Base-by-base conservation (phyloP, 2,797 vertebrate species). In the Toxotes lorentzi region DNA sequence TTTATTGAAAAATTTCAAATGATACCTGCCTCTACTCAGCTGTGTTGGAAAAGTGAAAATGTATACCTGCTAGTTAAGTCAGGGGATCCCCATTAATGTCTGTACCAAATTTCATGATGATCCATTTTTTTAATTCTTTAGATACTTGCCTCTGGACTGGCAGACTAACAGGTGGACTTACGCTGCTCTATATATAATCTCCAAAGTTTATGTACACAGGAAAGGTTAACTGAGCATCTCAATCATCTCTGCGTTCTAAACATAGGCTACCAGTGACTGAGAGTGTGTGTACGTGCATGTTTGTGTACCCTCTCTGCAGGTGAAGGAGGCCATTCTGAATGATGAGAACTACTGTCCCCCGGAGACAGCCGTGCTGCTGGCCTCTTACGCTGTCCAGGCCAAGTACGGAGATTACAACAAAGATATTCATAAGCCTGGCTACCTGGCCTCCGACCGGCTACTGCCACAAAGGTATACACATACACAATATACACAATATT, bases 261-360 rank as follows among this genome's bases (percentile, higher is more conserved):
- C 21, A 17, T 13, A 11, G 21, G 13, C 50, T 24, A 0, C 7
- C 16, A 24, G 51, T 43, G 45, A 50, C 43, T 13, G 8, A 62
- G 4, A 61, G n/a, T 35, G 24, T 53, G 59, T 27, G 8, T 40
- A 38, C 59, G 62, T 60, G 45, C 53, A 45, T 67, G 32, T 58
- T 48, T 78, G 56, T 73, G 35, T 59, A 8, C 58, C 4, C 14
- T 34, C 14, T 13, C 10, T 51, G 47, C 68, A 94, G 93, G 96
- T 98, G 77, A 98, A 98, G 90, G 97, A 98, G 93, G 97, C 97
- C 0, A 97, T 98, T 57, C 91, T 98, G 94, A 98, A 97, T 56
- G 97, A 98, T 85, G 97, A 98, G 92, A 97, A 97, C 87, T 98
- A 98, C 91, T 98, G 97, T 79, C 97, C 97, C 45, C 97, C 97